Base-by-base conservation (phyloP, 1,140 invertebrate species). In the Geopemphigus sp. region DNA sequence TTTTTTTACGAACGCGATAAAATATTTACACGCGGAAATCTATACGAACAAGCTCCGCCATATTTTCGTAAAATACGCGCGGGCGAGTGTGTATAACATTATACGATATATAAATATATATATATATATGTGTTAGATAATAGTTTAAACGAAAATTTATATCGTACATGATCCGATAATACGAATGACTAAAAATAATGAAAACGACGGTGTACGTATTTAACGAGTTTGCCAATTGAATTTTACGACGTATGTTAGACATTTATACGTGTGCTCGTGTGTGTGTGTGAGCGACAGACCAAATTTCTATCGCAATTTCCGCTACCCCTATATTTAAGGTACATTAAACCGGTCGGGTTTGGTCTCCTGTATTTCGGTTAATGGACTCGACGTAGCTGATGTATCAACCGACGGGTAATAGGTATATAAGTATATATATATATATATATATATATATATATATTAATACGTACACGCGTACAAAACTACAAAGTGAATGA, bases 271-370 rank as follows among this genome's bases (percentile, higher is more conserved):
- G 63, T 24, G 32, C 1, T 0, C 29, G 26, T 32, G 24, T 53
- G 8, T 72, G 26, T 22, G 70, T 54, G 1, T 56, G 26, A 76
- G 56, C 29, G 39, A 32, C 56, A 6, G 39, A 59, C 57, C 22
- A 61, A 63, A 78, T 76, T 61, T 76, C 39, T 76, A 47, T 78
- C 47, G 74, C 74, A 63, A 78, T 78, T 78, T 63, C 45, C 57
- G 57, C 74, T 78, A 78, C 74, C 74, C 74, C 74, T 78, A 78
- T 78, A 78, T 63, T 78, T 63, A 78, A 78, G 74, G 74, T 29
- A 78, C 74, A 78, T 78, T 78, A 78, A 78, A 78, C 74, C 22
- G 74, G 74, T 78, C 22, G 74, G 57, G 54, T 50, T 61, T 63
- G 10, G 24, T 78, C 19, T 78, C 50, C 39, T 24, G 74, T 78